Base-by-base conservation (phyloP, 2,888 invertebrate species). In the Seira musarum region DNA sequence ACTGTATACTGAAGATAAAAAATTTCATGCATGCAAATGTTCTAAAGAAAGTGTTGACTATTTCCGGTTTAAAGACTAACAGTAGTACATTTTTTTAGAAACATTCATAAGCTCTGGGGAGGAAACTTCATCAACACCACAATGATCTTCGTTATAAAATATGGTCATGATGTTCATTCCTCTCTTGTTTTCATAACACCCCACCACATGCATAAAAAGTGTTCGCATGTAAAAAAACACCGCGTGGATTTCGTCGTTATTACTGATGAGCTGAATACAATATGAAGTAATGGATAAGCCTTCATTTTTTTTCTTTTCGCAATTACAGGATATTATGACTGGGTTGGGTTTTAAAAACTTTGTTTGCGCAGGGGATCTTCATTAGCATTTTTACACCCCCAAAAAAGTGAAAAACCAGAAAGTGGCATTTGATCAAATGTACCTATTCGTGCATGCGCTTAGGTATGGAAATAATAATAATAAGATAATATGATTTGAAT, bases 21-120 rank as follows among this genome's bases (percentile, higher is more conserved):
- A n/a, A n/a, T n/a, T n/a, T n/a, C n/a, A n/a, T 30, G 2, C 30
- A 30, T 30, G 30, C 30, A 30, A 30, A 30, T 30, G 3, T 8
- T 30, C 8, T 30, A 30, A 70, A 30, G 65, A 75, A 75, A 75
- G 75, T 75, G 75, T 68, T 68, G 75, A 75, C 68, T 75, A 49
- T 68, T 75, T 75, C 75, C 75, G 68, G 75, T 68, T 60, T 68
- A 49, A 60, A 68, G 30, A 30, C 30, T 30, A 30, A 68, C 46
- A 61, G 57, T 69, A 30, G 22, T 74, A 1, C 13, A 60, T 67
- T 67, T 30, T 30, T 30, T 30, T 30, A 30, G 8, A 30, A n/a
- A n/a, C n/a, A 30, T 30, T 30, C 30, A 30, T 30, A 30, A 2
- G 30, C 30, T 30, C 30, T 30, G 30, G 30, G n/a, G 30, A 30